Evolutionary conservation across 2,888 invertebrate species (phyloP), one percentile per base, ranked within the genome.

Genomic region (Tenthredo livida): DNA sequence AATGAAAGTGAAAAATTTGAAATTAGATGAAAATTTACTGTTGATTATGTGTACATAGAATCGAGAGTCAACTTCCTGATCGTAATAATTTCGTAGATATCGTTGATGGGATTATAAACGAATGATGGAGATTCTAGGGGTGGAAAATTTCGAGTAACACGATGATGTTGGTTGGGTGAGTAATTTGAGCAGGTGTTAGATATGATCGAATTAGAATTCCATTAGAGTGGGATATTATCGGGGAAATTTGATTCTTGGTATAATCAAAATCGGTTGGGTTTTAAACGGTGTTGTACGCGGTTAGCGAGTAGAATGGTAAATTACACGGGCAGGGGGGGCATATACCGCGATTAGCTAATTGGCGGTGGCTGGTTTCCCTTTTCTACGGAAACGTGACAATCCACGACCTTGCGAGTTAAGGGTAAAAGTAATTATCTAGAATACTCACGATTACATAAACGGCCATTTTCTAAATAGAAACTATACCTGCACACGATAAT

Each of bases 261-360:
- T 77, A 75, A 75, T 75, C 73, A 73, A 73, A 73, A 73, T 43
- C 43, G 43, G 73, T 10, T 0, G 40, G 17, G 17, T 43, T 40
- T 73, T n/a, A 73, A 73, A 40, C 73, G 43, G 5, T 12, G 10
- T 21, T 21, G 25, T 61, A 25, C 65, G 21, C 29, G 33, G 25
- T 73, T 43, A 43, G 40, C 40, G 12, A 33, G 73, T 21, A 21
- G n/a, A 43, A 73, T 73, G 29, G 80, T 61, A 40, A 80, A 80
- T 80, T 61, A 37, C n/a, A 61, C 21, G 37, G 29, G 29, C 1
- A 15, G 40, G 40, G 40, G 40, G 40, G 12, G 61, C 9, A 37
- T n/a, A 37, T n/a, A 21, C 21, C 37, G 58, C 58, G 61, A 80
- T 80, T 80, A 80, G 80, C 80, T 80, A 80, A 80, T 80, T 80